These are phyloP conservation scores for Orthonychiurus folsomi DNA, from an alignment of 2,888 invertebrate species.

Conservation along the genomic window DNA sequence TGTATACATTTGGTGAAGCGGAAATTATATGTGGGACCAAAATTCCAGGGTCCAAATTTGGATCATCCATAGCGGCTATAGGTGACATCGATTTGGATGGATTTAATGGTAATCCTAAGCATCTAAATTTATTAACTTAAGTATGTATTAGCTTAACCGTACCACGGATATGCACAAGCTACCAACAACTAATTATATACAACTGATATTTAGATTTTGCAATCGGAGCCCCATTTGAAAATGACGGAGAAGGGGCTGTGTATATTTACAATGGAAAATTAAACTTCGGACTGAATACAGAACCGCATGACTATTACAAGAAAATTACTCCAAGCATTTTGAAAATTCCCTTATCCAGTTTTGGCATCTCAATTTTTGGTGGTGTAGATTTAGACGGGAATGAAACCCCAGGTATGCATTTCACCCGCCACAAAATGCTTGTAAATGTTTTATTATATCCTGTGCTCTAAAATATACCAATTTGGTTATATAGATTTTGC, in stretches of 20 bases:
- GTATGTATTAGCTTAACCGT: too few species aligned
- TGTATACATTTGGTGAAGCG: not conserved
- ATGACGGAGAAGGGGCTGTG: slow-evolving; percentile 51
- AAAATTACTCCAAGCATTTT: not conserved
- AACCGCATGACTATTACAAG: slow-evolving; percentile 42
- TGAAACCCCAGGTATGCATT: slow-evolving; percentile 51
- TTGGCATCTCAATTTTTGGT: slow-evolving; percentile 55
- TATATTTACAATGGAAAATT: slow-evolving; percentile 56
- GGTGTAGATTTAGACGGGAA: slow-evolving; percentile 55
- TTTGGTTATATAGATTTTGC: not conserved
- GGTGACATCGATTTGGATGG: slow-evolving; percentile 60
- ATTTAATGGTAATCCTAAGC: slow-evolving; percentile 50
- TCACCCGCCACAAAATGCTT: too few species aligned
- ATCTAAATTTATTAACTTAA: too few species aligned
- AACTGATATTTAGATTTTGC: too few species aligned
- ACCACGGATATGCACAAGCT: too few species aligned
- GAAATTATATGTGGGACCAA: not conserved
- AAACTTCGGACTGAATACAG: slow-evolving; percentile 44
- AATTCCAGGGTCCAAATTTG: slow-evolving; percentile 51
- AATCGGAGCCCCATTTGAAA: slow-evolving; percentile 57
- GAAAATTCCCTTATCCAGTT: slow-evolving; percentile 38
- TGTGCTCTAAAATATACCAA: too few species aligned
- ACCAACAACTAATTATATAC: too few species aligned
- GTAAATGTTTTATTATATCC: too few species aligned
- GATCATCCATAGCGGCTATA: slow-evolving; percentile 53